Evolutionary conservation across 2,113 vertebrate species (phyloP), one percentile per base, ranked within the genome.

Genomic region (Poicephalus gulielmi): DNA sequence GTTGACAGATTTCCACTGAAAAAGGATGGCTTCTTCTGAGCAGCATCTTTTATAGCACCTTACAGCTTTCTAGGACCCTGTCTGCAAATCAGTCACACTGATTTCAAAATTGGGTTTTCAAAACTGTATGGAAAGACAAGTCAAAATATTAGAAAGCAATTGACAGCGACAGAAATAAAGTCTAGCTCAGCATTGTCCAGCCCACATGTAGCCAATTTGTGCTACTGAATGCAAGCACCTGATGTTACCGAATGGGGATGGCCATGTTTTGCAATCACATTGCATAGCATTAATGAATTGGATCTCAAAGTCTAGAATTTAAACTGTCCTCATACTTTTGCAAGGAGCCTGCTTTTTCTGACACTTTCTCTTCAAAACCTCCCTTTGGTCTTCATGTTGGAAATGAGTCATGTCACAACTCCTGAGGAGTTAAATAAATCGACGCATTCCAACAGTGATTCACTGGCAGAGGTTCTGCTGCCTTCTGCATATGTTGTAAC

Each of bases 351-450:
- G 31, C 25, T 86, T 84, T 67, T 73, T 27, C 18, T 5, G 5
- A 47, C 10, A 44, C 60, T 81, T 60, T 92, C 74, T 85, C 62
- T 87, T 88, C 46, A 87, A 86, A 90, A 88, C 5, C 35, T 76
- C 41, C 4, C 52, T 71, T 30, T 68, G 53, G 75, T 90, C 60
- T 95, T 76, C 64, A 71, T 86, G 52, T 63, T 79, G 60, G 62
- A 76, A 85, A 88, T 86, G 93, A 96, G 81, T 95, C 57, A 50
- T 5, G 30, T 75, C 85, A 94, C 16, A 37, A 80, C 57, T 87
- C 71, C 69, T 0, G 1, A 93, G 82, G 90, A 92, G 63, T 66
- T 78, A 84, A 92, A 92, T 49, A 79, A 93, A 92, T 70, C 5
- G 1, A 79, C 31, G 19, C 64, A 53, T 81, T 62, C 89, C 46